Conservation (phyloP, 2,113 vertebrate genomes). For the Clupea harengus region DNA sequence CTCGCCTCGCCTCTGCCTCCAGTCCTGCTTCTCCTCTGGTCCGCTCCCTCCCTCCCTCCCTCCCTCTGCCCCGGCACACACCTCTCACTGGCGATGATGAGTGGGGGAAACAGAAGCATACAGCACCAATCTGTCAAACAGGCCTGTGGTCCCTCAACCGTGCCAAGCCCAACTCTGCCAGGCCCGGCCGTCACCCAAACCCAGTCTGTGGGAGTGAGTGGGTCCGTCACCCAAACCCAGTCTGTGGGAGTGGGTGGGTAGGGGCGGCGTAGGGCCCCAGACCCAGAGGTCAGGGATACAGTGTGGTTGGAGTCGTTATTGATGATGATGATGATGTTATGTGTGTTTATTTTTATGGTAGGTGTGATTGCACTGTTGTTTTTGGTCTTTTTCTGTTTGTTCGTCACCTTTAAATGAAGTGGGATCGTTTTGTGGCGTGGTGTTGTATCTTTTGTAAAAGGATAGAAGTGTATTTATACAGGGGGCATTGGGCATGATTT, state of each 20-base stretch:
- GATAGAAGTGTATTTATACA: neutral
- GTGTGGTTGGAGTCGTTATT: neutral
- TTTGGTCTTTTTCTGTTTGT: neutral
- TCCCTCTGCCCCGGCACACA: slow-evolving; percentile 20
- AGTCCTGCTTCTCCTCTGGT: neutral
- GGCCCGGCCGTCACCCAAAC: neutral
- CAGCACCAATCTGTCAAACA: slow-evolving; percentile 49
- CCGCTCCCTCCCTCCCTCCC: neutral
- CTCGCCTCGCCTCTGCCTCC: neutral
- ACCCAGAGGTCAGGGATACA: neutral
- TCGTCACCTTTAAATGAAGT: neutral
- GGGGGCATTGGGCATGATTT: neutral
- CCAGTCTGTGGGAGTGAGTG: neutral
- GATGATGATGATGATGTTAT: neutral
- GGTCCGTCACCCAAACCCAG: too few species aligned
- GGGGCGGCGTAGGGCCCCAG: neutral
- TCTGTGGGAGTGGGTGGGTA: neutral
- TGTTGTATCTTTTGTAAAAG: too few species aligned
- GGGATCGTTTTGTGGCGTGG: too few species aligned
- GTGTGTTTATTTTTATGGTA: neutral
- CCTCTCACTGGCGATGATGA: slow-evolving; percentile 44
- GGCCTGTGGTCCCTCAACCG: slow-evolving; percentile 32
- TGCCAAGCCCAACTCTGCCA: neutral
- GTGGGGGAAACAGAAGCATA: slow-evolving; percentile 46
- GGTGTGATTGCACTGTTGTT: neutral